Evolutionary conservation across 2,113 vertebrate species (phyloP).

Genomic region (Brachypteracias leptosomus): DNA sequence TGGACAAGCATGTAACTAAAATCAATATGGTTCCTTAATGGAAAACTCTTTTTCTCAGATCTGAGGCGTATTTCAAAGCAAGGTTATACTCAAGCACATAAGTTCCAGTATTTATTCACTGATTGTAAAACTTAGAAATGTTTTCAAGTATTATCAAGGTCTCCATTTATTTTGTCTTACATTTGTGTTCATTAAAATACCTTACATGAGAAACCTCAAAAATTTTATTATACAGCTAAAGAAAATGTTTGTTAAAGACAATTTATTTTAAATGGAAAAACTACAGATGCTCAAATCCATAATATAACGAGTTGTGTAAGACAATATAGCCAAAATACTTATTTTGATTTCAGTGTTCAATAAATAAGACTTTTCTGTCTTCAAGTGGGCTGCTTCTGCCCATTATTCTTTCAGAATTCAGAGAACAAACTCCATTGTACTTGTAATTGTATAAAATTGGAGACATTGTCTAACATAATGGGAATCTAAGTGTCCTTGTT

Average conservation of each 20-base stretch:
- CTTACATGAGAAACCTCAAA: background rate
- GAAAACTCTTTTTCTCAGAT: background rate
- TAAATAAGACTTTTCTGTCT: background rate
- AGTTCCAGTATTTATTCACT: background rate
- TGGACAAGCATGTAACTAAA: background rate
- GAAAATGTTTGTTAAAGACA: background rate
- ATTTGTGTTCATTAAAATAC: background rate
- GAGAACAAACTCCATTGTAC: background rate
- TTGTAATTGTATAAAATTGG: background rate
- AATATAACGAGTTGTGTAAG: background rate
- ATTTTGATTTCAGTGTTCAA: background rate
- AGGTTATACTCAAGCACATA: background rate
- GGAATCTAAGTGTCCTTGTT: background rate
- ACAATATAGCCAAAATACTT: background rate
- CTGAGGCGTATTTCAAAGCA: background rate
- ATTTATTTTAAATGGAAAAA: background rate
- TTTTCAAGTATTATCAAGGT: background rate
- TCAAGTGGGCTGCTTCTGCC: background rate
- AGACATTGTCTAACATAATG: background rate
- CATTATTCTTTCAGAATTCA: background rate
- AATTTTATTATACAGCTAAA: background rate
- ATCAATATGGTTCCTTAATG: background rate
- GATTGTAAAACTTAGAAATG: background rate
- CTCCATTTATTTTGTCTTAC: background rate
- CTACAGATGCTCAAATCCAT: background rate